A percentile compares a stretch with the other conserved stretches of the same genome.
Conservation (phyloP, 2,113 vertebrate genomes). For the Halcyon senegalensis region DNA sequence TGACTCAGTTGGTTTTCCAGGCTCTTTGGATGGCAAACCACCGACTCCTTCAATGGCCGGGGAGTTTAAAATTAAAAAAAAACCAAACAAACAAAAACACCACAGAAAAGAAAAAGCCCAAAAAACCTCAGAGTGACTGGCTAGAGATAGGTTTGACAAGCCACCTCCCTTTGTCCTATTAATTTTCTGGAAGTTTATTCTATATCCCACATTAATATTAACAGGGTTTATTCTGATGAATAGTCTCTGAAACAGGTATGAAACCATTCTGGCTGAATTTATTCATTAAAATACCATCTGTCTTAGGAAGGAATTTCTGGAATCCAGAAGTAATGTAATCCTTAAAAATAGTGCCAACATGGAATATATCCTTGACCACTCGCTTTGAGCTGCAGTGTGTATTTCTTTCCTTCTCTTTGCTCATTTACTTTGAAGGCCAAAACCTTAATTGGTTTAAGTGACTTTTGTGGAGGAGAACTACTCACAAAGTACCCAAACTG, state of each 20-base stretch:
- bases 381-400: not conserved
- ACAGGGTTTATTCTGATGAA: not conserved
- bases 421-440: not conserved
- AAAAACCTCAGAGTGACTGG: not conserved
- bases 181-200: not conserved
- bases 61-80: not conserved
- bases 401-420: not conserved
- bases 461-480: not conserved
- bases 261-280: not conserved
- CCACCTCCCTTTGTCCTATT: not conserved
- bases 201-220: not conserved
- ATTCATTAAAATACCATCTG: not conserved
- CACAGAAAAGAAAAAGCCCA: too few species aligned
- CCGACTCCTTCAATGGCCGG: constrained; percentile 1
- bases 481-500: not conserved
- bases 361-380: not conserved
- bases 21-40: constrained; percentile 29
- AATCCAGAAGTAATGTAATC: not conserved
- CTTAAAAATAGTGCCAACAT: not conserved
- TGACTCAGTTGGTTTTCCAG: constrained; percentile 20
- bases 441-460: not conserved
- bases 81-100: too few species aligned
- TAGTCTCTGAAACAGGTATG: not conserved
- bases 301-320: not conserved
- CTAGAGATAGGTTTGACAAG: not conserved